Evolutionary conservation across 2,113 vertebrate genomes (phyloP).

Genomic region (Dicrurus megarhynchus): DNA sequence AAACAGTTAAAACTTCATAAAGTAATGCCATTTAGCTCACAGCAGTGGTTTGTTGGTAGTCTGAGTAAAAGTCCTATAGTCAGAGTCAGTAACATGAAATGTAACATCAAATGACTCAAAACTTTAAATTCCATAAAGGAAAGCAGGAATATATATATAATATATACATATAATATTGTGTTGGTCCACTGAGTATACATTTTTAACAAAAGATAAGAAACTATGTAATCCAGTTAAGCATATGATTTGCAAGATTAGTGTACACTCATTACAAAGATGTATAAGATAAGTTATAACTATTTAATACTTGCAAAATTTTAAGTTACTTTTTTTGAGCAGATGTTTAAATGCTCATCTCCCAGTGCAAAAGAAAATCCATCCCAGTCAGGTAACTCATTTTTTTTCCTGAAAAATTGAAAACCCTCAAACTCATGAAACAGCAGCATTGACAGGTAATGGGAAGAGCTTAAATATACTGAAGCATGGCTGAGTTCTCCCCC

Average conservation of each 20-base stretch:
- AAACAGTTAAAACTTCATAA: constrained; percentile 79
- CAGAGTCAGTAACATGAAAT: constrained; percentile 69
- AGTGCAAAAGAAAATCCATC: constrained; percentile 75
- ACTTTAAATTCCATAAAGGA: constrained; percentile 68
- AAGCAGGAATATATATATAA: constrained; percentile 74
- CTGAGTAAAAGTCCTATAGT: constrained; percentile 63
- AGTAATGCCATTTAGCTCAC: constrained; percentile 68
- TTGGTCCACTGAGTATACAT: constrained; percentile 78
- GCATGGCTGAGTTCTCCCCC: constrained; percentile 26
- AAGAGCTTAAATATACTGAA: constrained; percentile 50
- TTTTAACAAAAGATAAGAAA: constrained; percentile 77
- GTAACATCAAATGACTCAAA: constrained; percentile 70
- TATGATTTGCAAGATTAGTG: constrained; percentile 70
- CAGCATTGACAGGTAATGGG: constrained; percentile 23
- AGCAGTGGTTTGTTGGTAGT: constrained; percentile 74
- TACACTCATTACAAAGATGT: constrained; percentile 72
- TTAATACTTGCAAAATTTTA: constrained; percentile 73
- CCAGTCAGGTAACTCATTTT: constrained; percentile 63
- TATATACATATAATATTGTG: constrained; percentile 78
- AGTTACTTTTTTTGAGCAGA: constrained; percentile 61
- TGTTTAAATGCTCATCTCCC: constrained; percentile 71
- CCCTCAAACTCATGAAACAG: constrained; percentile 13
- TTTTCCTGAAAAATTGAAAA: constrained; percentile 60
- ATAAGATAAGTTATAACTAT: constrained; percentile 68
- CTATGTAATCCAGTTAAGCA: constrained; percentile 76